Evolutionary conservation across 2,888 invertebrate species (phyloP).

Genomic region (Thymelicus lineola): DNA sequence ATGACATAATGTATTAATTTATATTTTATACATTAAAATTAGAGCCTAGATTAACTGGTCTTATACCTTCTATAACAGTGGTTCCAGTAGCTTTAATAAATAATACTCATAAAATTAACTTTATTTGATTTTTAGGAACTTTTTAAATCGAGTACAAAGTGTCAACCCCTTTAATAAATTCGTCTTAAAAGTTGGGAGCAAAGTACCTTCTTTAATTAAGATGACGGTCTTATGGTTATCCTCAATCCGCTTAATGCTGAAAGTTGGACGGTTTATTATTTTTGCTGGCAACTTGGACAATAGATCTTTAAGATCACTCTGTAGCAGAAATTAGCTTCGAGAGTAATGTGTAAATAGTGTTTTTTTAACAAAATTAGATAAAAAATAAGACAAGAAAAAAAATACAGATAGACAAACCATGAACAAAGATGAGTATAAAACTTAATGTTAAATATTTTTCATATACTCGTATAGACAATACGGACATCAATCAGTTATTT

Average conservation of each 20-base stretch:
- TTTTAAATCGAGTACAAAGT: not conserved
- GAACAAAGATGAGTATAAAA: no score
- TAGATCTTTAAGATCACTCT: not conserved
- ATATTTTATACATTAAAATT: no score
- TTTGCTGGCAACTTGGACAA: conserved; percentile 25
- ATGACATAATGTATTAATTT: no score
- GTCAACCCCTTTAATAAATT: conserved; percentile 9
- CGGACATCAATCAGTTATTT: no score
- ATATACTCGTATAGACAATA: no score
- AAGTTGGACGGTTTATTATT: conserved; percentile 25
- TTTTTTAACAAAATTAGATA: not conserved
- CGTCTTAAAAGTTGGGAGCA: conserved; percentile 9
- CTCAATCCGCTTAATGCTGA: conserved; percentile 8
- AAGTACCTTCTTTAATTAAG: conserved; percentile 9
- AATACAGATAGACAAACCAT: not conserved
- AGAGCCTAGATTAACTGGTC: no score
- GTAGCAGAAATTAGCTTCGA: not conserved
- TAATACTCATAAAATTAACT: not conserved
- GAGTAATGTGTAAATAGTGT: not conserved
- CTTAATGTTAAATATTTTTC: no score
- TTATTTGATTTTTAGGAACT: not conserved
- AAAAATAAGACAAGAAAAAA: not conserved
- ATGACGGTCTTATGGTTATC: conserved; percentile 7
- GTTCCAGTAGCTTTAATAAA: not conserved
- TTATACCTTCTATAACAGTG: no score